Evolutionary conservation across 2,888 invertebrate species (phyloP).

Genomic region (Theodoxus fluviatilis): DNA sequence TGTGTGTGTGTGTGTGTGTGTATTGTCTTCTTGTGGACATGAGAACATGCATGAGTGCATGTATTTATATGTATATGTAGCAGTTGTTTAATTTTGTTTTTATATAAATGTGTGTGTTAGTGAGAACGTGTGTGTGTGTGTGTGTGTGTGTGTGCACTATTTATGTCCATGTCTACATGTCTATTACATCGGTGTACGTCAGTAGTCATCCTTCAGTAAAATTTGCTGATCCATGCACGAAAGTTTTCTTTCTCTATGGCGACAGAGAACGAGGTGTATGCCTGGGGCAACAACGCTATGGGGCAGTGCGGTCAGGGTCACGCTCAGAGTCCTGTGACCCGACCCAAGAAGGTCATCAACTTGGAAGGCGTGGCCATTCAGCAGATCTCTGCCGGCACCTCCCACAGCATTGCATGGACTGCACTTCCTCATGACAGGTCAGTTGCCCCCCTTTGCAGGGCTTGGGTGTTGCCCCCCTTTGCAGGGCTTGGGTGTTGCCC

Average conservation of each 20-base stretch:
- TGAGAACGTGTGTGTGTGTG: background rate
- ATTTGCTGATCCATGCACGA: too few species aligned
- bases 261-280: constrained; percentile 66
- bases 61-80: background rate
- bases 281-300: constrained; percentile 74
- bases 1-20: too few species aligned
- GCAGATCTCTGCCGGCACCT: constrained; percentile 74
- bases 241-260: too few species aligned
- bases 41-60: too few species aligned
- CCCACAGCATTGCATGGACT: constrained; percentile 74
- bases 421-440: constrained; percentile 61
- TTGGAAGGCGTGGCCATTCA: constrained; percentile 70
- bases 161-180: background rate
- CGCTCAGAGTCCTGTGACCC: constrained; percentile 70
- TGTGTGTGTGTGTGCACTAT: background rate
- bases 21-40: too few species aligned
- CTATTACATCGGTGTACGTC: background rate
- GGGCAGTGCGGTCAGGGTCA: constrained; percentile 75
- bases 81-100: background rate
- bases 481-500: too few species aligned
- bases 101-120: background rate
- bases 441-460: too few species aligned
- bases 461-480: too few species aligned
- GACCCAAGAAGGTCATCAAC: constrained; percentile 71
- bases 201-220: background rate